A percentile compares a stretch with the other conserved stretches of the same genome.
Conservation (phyloP, 1,140 invertebrate genomes). For the Lepidurus packardi region DNA sequence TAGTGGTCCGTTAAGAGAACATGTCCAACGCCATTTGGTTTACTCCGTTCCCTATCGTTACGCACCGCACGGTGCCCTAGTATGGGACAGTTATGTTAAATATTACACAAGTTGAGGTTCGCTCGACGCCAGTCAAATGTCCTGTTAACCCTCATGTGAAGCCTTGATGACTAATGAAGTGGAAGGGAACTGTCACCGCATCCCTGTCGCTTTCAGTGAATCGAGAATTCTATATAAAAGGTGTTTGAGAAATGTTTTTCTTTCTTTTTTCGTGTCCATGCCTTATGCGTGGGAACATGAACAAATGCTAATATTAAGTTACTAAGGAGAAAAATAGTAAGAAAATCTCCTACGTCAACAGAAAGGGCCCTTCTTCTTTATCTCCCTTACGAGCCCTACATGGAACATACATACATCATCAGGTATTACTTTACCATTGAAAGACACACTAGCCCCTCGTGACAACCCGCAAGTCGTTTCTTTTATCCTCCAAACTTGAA, state of each 20-base stretch:
- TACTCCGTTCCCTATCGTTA: too few species aligned
- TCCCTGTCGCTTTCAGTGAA: not conserved
- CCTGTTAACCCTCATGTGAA: not conserved
- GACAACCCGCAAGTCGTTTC: not conserved
- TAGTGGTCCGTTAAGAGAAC: too few species aligned
- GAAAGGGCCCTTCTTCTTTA: not conserved
- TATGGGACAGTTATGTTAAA: not conserved
- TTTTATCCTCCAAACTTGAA: not conserved
- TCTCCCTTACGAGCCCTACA: not conserved
- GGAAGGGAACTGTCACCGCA: not conserved
- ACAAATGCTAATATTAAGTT: not conserved
- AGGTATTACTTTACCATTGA: conserved; percentile 2
- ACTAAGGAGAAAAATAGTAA: not conserved
- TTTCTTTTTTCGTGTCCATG: not conserved
- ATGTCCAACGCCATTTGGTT: too few species aligned
- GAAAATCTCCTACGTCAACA: not conserved
- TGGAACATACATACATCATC: conserved; percentile 3
- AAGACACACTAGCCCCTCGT: not conserved
- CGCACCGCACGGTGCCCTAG: too few species aligned
- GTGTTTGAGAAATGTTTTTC: not conserved
- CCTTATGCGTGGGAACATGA: not conserved
- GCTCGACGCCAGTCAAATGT: not conserved
- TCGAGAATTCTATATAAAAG: not conserved
- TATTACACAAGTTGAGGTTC: not conserved
- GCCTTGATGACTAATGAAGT: conserved; percentile 1